Conservation (phyloP, 2,113 vertebrate genomes). For the Caranx melampygus region DNA sequence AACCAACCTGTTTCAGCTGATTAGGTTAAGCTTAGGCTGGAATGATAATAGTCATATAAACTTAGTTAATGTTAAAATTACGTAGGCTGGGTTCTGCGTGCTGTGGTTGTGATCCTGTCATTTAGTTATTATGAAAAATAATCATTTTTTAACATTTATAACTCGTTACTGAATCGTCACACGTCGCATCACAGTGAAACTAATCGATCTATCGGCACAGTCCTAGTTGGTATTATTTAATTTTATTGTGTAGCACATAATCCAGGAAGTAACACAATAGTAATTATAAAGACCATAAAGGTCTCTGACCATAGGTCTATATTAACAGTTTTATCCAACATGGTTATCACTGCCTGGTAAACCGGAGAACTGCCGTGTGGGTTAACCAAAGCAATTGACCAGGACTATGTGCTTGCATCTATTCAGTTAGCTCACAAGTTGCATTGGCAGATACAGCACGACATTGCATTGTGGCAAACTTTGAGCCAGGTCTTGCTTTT, state of each 20-base stretch:
- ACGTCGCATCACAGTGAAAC: too few species aligned
- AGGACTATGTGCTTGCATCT: neutral
- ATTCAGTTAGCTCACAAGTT: neutral
- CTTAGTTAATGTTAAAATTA: too few species aligned
- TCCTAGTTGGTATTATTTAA: too few species aligned
- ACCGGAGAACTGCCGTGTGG: neutral
- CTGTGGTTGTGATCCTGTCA: too few species aligned
- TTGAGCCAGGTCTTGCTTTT: neutral
- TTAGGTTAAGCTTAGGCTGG: too few species aligned
- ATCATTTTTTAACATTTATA: too few species aligned
- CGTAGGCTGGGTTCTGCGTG: too few species aligned
- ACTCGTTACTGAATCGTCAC: too few species aligned
- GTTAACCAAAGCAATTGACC: neutral
- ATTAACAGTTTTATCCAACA: neutral
- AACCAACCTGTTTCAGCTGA: too few species aligned
- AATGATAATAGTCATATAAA: too few species aligned
- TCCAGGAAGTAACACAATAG: neutral
- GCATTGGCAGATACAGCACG: neutral
- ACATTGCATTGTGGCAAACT: neutral
- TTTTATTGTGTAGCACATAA: neutral
- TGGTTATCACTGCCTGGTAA: neutral
- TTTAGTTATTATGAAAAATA: too few species aligned
- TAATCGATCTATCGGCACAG: too few species aligned
- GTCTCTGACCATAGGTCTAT: neutral
- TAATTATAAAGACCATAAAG: conserved; percentile 3